A percentile compares a stretch with the other conserved stretches of the same genome.
Evolutionary conservation across 30 jellyfish, hydroid and myxozoan genomes (phyloP).

Genomic region (Catostylus mosaicus): DNA sequence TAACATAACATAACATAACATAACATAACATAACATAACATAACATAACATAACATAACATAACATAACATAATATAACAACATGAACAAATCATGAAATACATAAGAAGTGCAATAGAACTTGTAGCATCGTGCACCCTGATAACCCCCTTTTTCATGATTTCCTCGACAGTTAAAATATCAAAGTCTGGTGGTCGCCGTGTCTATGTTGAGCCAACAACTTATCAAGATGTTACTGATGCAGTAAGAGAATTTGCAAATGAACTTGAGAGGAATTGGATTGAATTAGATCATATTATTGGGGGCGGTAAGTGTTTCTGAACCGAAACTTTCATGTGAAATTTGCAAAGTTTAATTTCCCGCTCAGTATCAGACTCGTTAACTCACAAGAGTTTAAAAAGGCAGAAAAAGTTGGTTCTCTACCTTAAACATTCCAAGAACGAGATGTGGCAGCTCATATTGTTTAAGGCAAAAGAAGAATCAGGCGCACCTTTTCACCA

Average conservation of each 20-base stretch:
- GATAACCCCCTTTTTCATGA: background rate
- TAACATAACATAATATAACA: slow-evolving; percentile 15
- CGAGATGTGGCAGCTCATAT: no score
- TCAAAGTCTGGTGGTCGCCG: slow-evolving; percentile 39
- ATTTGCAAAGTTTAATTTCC: slow-evolving; percentile 90
- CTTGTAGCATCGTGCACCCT: no score
- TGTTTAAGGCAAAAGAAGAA: no score
- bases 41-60: slow-evolving; percentile 7
- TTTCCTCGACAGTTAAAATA: slow-evolving; percentile 17
- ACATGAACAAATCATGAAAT: no score
- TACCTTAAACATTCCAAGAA: no score
- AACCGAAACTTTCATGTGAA: slow-evolving; percentile 74
- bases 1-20: slow-evolving; percentile 24
- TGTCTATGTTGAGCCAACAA: slow-evolving; percentile 92
- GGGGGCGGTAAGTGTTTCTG: slow-evolving; percentile 84
- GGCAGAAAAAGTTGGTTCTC: no score
- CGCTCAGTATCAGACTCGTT: no score
- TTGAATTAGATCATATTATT: slow-evolving; percentile 60
- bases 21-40: slow-evolving; percentile 7
- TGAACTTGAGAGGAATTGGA: slow-evolving; percentile 80
- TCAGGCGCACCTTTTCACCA: no score
- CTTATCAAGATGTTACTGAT: slow-evolving; percentile 84
- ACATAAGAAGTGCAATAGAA: no score
- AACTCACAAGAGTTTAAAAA: no score
- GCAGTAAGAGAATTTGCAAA: slow-evolving; percentile 93